Evolutionary conservation across 2,888 invertebrate species (phyloP).

Genomic region (Pachycephus smyrnensis): DNA sequence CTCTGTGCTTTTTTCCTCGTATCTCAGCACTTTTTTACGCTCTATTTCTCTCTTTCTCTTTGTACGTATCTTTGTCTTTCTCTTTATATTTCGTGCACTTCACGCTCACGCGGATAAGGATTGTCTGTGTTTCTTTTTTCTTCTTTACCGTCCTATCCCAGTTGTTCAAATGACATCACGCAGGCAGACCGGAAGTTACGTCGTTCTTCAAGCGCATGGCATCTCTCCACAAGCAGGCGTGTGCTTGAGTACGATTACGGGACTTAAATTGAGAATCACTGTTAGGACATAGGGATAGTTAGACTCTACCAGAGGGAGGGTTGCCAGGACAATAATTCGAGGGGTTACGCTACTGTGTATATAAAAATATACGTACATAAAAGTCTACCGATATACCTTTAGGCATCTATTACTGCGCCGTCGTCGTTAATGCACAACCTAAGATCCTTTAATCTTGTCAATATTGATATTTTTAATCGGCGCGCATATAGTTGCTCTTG

Average conservation of each 20-base stretch:
- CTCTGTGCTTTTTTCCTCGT: not conserved
- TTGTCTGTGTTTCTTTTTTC: constrained; percentile 5
- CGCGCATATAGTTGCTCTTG: constrained; percentile 38
- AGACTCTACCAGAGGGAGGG: not conserved
- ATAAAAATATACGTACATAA: not conserved
- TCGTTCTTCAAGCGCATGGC: not conserved
- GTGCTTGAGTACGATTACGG: not conserved
- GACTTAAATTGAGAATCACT: not conserved
- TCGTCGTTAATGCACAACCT: not conserved
- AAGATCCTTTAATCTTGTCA: constrained; percentile 39
- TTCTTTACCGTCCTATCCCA: constrained; percentile 12
- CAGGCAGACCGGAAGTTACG: too few species aligned
- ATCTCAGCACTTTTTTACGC: not conserved
- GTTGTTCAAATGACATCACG: constrained; percentile 25
- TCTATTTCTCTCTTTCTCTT: constrained; percentile 10
- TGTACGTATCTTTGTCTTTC: not conserved
- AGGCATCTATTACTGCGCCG: not conserved
- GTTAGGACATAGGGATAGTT: not conserved
- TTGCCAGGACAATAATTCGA: not conserved
- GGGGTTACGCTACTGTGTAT: not conserved
- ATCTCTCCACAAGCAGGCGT: not conserved
- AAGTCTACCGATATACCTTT: not conserved
- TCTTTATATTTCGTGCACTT: not conserved
- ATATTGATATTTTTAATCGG: constrained; percentile 63
- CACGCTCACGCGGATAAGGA: not conserved